Evolutionary conservation across 2,888 invertebrate species (phyloP).

Genomic region (Siphlonurus alternatus): DNA sequence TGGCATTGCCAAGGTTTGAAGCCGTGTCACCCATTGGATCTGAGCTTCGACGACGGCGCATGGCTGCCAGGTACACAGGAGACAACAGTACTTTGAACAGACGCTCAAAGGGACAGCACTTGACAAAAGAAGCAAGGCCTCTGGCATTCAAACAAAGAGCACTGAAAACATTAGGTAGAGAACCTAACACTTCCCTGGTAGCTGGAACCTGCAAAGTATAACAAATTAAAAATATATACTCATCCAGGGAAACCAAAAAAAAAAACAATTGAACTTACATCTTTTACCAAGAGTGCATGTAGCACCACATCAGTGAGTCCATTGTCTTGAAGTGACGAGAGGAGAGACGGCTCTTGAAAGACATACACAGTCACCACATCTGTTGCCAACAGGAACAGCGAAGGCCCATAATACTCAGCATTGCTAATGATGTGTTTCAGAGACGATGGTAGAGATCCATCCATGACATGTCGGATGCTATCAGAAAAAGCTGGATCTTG

Average conservation of each 20-base stretch:
- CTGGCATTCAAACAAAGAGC: constrained; percentile 69
- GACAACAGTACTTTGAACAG: constrained; percentile 64
- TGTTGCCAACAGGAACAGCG: constrained; percentile 62
- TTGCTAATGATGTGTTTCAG: constrained; percentile 72
- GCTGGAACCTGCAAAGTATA: constrained; percentile 36
- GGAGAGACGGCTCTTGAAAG: constrained; percentile 63
- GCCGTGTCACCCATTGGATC: constrained; percentile 68
- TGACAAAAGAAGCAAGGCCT: constrained; percentile 60
- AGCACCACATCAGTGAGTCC: constrained; percentile 73
- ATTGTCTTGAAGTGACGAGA: constrained; percentile 71
- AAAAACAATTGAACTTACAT: constrained; percentile 30
- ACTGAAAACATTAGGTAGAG: constrained; percentile 72
- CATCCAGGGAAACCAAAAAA: constrained; percentile 1
- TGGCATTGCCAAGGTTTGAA: constrained; percentile 66
- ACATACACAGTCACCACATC: constrained; percentile 77
- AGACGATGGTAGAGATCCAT: constrained; percentile 60
- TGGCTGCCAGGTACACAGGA: constrained; percentile 66
- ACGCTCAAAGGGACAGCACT: constrained; percentile 63
- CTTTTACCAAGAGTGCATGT: constrained; percentile 65
- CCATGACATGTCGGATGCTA: constrained; percentile 72
- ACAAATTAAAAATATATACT: background rate
- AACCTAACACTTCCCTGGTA: constrained; percentile 59
- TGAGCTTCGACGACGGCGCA: constrained; percentile 62
- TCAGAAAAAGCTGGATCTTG: constrained; percentile 55
- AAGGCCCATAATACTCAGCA: constrained; percentile 77